These are phyloP conservation scores for Achlya flavicornis DNA, from an alignment of 2,888 invertebrate genomes.

Conservation along the genomic window DNA sequence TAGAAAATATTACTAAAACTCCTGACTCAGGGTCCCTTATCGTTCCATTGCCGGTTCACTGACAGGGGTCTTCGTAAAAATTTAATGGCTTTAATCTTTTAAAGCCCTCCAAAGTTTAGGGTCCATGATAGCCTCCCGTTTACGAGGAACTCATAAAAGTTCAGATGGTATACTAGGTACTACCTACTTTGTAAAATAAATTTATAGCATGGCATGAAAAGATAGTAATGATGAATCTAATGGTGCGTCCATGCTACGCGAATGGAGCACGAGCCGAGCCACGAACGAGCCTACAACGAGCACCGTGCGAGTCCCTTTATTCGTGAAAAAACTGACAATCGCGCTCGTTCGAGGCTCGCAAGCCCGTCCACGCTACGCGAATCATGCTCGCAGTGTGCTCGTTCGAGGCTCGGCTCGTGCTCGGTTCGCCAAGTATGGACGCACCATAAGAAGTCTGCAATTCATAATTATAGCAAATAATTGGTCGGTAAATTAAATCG, in stretches of 20 bases:
- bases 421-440: no score
- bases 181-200: conserved; percentile 51
- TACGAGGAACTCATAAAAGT: conserved; percentile 67
- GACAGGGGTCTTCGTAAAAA: conserved; percentile 74
- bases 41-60: conserved; percentile 58
- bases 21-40: conserved; percentile 58
- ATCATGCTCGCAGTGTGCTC: no score
- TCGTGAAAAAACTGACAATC: no score
- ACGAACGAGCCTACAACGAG: no score
- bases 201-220: conserved; percentile 36
- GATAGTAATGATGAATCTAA: neutral
- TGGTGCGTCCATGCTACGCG: no score
- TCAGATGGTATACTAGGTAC: conserved; percentile 43
- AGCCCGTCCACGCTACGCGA: no score
- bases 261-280: no score
- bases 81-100: conserved; percentile 76
- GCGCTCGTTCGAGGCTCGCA: no score
- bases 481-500: neutral
- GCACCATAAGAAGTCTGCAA: neutral
- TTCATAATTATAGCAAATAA: neutral
- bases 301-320: no score
- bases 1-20: conserved; percentile 46
- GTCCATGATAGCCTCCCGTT: conserved; percentile 62
- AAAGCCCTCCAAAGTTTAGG: conserved; percentile 67
- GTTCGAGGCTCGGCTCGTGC: no score